These are phyloP conservation scores for Andricus grossulariae DNA, from an alignment of 1,140 invertebrate genomes.

Conservation along the genomic window DNA sequence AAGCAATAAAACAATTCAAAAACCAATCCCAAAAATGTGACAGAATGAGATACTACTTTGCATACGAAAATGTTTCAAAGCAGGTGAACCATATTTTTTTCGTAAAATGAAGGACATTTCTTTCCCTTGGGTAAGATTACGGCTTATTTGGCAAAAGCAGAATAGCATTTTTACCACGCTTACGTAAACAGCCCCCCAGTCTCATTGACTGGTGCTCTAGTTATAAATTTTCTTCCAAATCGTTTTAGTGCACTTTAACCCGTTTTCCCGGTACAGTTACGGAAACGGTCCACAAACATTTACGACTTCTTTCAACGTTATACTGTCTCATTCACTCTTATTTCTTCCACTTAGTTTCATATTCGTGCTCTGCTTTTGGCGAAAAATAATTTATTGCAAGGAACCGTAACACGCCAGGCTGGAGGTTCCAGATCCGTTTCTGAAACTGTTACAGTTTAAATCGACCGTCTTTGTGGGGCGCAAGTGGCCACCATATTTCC, in stretches of 20 bases:
- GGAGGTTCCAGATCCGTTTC: conserved; percentile 52
- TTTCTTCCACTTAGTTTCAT: conserved; percentile 33
- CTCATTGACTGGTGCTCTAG: conserved; percentile 48
- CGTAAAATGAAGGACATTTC: conserved; percentile 5
- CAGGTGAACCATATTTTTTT: neutral
- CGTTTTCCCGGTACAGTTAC: conserved; percentile 59
- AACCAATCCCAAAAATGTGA: too few relatives aligned
- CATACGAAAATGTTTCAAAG: neutral
- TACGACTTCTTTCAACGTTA: conserved; percentile 47
- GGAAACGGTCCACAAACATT: conserved; percentile 54
- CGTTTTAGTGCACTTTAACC: conserved; percentile 62
- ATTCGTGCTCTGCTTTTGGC: conserved; percentile 35
- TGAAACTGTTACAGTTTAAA: conserved; percentile 69
- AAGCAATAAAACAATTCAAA: too few relatives aligned
- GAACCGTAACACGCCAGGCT: conserved; percentile 48
- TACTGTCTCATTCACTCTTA: conserved; percentile 28
- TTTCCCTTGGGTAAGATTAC: neutral
- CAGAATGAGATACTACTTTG: neutral
- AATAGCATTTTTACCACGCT: conserved; percentile 49
- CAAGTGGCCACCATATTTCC: conserved; percentile 53
- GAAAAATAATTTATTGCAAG: conserved; percentile 65
- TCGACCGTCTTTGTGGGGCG: conserved; percentile 56
- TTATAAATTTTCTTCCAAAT: conserved; percentile 64
- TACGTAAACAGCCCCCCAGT: conserved; percentile 48
- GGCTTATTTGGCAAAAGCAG: conserved; percentile 29